Base-by-base conservation (phyloP, 2,113 vertebrate genomes). In the Acanthisitta chloris region DNA sequence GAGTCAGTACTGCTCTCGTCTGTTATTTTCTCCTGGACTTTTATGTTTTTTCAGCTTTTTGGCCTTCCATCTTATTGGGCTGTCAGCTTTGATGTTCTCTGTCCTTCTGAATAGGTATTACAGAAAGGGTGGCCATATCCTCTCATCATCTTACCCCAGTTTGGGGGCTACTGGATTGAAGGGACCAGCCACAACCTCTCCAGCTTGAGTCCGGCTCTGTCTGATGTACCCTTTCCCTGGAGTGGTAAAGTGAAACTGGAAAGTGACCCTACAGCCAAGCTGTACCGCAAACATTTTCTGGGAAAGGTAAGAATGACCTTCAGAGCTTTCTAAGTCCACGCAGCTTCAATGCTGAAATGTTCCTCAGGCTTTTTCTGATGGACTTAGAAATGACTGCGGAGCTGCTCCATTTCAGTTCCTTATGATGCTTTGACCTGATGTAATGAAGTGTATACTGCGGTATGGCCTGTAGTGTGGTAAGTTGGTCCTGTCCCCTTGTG, bases 101-200 rank as follows among this genome's bases (percentile, higher is more conserved):
- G 34, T 92, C 64, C 76, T 86, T 90, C 20, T 54, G 36, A 40
- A 64, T 89, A 98, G 96, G 96, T 99, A 84, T 97, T 98, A 81
- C 98, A 97, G 86, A 97, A 98, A 81, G 98, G 98, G 4, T 97
- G 96, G 92, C 98, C 98, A 4, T 97, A 99, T 95, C 99, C 98
- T 10, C 98, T 99, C 81, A 97, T 99, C 92, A 97, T 99, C 66
- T 96, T 98, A 48, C 98, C 99, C 29, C 98, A 98, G 93, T 97
- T 97, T 76, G 99, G 99, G 52, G 98, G 98, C 52, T 99, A 99
- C 96, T 99, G 99, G 99, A 98, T 99, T 61, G 98, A 99, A 96
- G 98, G 97, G 90, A 96, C 96, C 45, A 96, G 98, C 97, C 95
- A 98, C 90, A 97, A 95, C 94, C 28, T 97, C 72, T 94, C 95